These are phyloP conservation scores for Stegastes partitus DNA, from an alignment of 2,113 vertebrate genomes.

Conservation along the genomic window DNA sequence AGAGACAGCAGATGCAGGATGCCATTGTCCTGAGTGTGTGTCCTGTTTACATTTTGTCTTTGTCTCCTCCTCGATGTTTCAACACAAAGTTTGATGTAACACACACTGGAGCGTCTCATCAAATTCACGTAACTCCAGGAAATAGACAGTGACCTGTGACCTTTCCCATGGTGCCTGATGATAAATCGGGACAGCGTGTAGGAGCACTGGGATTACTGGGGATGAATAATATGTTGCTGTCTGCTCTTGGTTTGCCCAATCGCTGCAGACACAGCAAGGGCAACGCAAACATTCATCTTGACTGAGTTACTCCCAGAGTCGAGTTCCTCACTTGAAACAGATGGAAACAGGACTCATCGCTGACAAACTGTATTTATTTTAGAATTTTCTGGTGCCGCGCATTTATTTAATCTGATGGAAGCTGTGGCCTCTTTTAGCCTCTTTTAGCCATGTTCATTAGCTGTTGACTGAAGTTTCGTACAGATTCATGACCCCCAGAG, in stretches of 20 bases:
- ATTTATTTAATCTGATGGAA: neutral
- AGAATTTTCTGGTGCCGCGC: neutral
- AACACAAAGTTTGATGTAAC: neutral
- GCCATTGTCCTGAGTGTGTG: conserved; percentile 44
- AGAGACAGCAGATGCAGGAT: conserved; percentile 43
- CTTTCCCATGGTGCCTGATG: conserved; percentile 46
- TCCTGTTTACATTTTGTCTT: conserved; percentile 44
- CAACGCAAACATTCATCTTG: conserved; percentile 12
- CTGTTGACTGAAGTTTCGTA: too few relatives aligned
- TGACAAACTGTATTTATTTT: conserved; percentile 15
- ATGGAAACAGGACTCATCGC: conserved; percentile 16
- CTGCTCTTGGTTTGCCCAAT: conserved; percentile 34
- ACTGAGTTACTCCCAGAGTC: neutral
- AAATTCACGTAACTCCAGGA: conserved; percentile 11
- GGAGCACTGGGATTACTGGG: conserved; percentile 35
- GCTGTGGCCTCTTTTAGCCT: too few relatives aligned
- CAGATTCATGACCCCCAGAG: too few relatives aligned
- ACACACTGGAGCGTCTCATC: neutral
- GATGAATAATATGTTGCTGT: conserved; percentile 53
- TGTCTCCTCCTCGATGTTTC: neutral
- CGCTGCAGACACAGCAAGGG: conserved; percentile 1
- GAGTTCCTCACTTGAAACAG: conserved; percentile 48
- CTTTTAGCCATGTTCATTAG: too few relatives aligned
- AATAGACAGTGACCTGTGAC: conserved; percentile 43
- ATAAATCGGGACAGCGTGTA: conserved; percentile 34